These are phyloP conservation scores for Beris chalybata DNA, from an alignment of 2,888 invertebrate genomes.

Conservation along the genomic window DNA sequence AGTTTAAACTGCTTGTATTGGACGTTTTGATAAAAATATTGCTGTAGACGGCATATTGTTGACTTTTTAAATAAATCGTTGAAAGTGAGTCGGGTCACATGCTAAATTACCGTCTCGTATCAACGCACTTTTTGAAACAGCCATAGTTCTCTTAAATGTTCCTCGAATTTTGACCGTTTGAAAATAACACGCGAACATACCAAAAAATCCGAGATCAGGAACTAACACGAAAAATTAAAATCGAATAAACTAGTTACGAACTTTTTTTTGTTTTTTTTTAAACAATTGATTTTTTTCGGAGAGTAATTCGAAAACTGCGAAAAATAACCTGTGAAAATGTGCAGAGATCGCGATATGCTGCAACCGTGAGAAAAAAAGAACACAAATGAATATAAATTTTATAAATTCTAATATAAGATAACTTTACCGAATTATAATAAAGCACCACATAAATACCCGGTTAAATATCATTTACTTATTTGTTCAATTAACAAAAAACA, in stretches of 20 bases:
- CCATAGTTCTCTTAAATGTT: conserved; percentile 67
- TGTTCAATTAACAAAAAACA: too few species aligned
- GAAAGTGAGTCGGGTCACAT: conserved; percentile 57
- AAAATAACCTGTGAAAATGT: conserved; percentile 50
- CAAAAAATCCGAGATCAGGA: background rate
- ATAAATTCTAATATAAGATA: background rate
- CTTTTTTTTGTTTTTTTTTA: conserved; percentile 1
- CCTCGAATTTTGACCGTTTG: too few species aligned
- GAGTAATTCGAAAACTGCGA: conserved; percentile 6
- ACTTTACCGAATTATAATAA: background rate
- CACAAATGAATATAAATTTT: background rate
- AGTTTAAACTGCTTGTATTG: too few species aligned
- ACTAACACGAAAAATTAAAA: conserved; percentile 1
- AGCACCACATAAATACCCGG: too few species aligned
- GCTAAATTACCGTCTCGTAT: conserved; percentile 91
- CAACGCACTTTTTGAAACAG: conserved; percentile 90
- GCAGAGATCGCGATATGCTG: conserved; percentile 59
- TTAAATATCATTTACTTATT: too few species aligned
- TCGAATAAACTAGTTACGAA: conserved; percentile 9
- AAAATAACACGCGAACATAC: too few species aligned
- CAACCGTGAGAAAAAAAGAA: conserved; percentile 50
- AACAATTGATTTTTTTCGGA: conserved; percentile 33
- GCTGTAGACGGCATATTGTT: background rate
- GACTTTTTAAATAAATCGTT: conserved; percentile 12
- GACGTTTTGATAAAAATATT: too few species aligned